These are phyloP conservation scores for Drosophila kanapiae DNA, from an alignment of 1,140 invertebrate species.

Conservation along the genomic window DNA sequence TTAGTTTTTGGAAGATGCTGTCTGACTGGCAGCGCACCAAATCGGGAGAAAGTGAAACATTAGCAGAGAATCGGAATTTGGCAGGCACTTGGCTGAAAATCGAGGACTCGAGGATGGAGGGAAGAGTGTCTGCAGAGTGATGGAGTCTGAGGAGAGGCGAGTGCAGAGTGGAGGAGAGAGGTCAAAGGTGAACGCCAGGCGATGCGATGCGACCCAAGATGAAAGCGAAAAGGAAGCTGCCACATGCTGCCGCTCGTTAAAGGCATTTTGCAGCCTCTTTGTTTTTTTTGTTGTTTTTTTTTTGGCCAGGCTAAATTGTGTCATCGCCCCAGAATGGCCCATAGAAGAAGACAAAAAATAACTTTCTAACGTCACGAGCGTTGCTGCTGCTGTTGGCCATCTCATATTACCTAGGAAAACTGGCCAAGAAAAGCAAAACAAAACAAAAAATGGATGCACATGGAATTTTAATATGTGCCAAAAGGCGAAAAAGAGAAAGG, in stretches of 20 bases:
- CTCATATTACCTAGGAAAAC: conserved; percentile 34
- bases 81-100: conserved; percentile 27
- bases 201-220: conserved; percentile 20
- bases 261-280: conserved; percentile 14
- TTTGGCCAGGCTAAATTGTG: conserved; percentile 47
- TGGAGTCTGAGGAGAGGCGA: not conserved
- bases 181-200: conserved; percentile 55
- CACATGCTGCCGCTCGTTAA: conserved; percentile 44
- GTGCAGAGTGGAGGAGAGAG: conserved; percentile 1
- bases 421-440: conserved; percentile 11
- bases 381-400: conserved; percentile 17
- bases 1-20: conserved; percentile 41
- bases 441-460: conserved; percentile 34
- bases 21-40: conserved; percentile 72
- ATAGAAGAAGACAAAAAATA: conserved; percentile 13
- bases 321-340: conserved; percentile 54
- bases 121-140: too few species aligned
- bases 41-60: conserved; percentile 77
- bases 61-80: conserved; percentile 46
- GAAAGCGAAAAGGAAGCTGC: conserved; percentile 52
- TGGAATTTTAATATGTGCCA: conserved; percentile 57
- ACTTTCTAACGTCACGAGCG: conserved; percentile 55
- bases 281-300: conserved; percentile 5
- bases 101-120: not conserved
- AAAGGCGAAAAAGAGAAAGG: conserved; percentile 52